Conservation (phyloP, 2,113 vertebrate genomes). For the Catharus minimus region DNA sequence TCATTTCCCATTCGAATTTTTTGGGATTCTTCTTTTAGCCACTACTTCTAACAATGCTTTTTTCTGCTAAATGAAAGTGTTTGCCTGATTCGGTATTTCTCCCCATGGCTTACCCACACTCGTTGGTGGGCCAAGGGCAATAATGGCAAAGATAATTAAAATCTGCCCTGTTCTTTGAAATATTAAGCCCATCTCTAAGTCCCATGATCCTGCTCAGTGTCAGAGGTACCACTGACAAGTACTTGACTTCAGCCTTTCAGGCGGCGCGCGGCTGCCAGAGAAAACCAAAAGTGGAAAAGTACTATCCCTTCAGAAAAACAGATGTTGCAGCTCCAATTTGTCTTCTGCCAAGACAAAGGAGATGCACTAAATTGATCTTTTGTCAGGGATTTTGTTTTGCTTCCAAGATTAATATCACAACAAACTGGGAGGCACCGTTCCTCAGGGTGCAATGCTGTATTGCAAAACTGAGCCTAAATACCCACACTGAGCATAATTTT, state of each 20-base stretch:
- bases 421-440: slow-evolving; percentile 48
- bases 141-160: slow-evolving; percentile 46
- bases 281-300: slow-evolving; percentile 63
- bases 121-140: not conserved
- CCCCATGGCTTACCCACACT: not conserved
- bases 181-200: slow-evolving; percentile 15
- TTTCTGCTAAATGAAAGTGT: slow-evolving; percentile 25
- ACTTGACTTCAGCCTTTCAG: slow-evolving; percentile 41
- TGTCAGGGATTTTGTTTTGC: slow-evolving; percentile 49
- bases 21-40: slow-evolving; percentile 25
- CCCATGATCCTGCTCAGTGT: slow-evolving; percentile 35
- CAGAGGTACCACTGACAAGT: slow-evolving; percentile 51
- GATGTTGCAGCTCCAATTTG: slow-evolving; percentile 56
- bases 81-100: not conserved
- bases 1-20: slow-evolving; percentile 46
- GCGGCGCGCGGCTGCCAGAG: not conserved
- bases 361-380: slow-evolving; percentile 63
- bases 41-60: not conserved
- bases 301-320: slow-evolving; percentile 52
- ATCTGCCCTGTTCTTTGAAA: slow-evolving; percentile 42
- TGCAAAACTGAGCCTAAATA: slow-evolving; percentile 13
- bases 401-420: slow-evolving; percentile 65
- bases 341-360: slow-evolving; percentile 64
- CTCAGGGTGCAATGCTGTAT: slow-evolving; percentile 21
- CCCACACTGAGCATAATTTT: slow-evolving; percentile 40